phyloP scores from a whole-genome alignment of 2,797 vertebrate species.

The Bufotes viridis region DNA sequence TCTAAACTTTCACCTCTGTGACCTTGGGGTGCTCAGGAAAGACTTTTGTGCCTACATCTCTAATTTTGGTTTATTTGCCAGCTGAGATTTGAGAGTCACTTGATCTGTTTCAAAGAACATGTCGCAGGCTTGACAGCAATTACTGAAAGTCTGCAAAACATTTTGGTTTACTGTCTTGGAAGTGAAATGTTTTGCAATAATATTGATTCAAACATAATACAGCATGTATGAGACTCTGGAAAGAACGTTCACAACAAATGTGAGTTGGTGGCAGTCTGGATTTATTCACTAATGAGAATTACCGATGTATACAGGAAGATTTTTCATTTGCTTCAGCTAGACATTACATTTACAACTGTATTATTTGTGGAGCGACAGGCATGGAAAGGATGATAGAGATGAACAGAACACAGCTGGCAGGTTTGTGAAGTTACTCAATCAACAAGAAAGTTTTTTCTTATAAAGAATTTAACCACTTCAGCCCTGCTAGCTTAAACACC shows the following conservation, averaged over 20 bases:
- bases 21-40: slow-evolving; percentile 26
- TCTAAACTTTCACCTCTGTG: slow-evolving; percentile 42
- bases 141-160: slow-evolving; percentile 57
- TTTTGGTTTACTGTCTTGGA: slow-evolving; percentile 55
- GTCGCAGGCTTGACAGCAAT: slow-evolving; percentile 52
- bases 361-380: neutral
- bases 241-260: slow-evolving; percentile 12
- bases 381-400: neutral
- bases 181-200: slow-evolving; percentile 54
- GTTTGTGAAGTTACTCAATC: neutral
- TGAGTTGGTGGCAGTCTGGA: slow-evolving; percentile 14
- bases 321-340: slow-evolving; percentile 10
- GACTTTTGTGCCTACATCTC: slow-evolving; percentile 29
- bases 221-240: slow-evolving; percentile 37
- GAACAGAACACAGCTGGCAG: neutral
- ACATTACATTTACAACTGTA: neutral
- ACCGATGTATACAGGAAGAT: neutral
- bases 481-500: no score
- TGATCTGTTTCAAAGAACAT: slow-evolving; percentile 58
- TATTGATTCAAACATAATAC: slow-evolving; percentile 45
- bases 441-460: no score
- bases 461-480: no score
- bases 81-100: slow-evolving; percentile 50
- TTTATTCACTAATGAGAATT: slow-evolving; percentile 25
- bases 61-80: slow-evolving; percentile 56